These are phyloP conservation scores for Yponomeuta malinellus DNA, from an alignment of 2,888 invertebrate genomes.

Conservation along the genomic window DNA sequence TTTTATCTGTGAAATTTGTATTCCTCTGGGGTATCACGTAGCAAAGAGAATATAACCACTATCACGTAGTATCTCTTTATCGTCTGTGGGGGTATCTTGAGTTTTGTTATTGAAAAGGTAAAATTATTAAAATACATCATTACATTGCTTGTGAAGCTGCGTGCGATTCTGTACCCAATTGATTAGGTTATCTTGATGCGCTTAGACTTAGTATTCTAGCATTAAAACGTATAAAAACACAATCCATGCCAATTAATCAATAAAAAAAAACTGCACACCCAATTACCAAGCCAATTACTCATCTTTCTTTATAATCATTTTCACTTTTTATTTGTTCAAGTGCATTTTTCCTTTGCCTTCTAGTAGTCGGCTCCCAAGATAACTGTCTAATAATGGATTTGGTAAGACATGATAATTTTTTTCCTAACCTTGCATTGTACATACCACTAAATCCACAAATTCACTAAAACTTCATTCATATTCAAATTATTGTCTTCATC, in stretches of 20 bases:
- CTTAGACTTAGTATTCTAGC: too few species aligned
- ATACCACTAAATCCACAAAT: neutral
- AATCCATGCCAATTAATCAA: neutral
- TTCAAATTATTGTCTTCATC: neutral
- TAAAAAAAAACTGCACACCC: neutral
- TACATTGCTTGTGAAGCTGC: too few species aligned
- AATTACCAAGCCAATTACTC: neutral
- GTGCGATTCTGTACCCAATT: too few species aligned
- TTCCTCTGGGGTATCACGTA: too few species aligned
- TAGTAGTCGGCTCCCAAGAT: neutral
- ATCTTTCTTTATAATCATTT: neutral
- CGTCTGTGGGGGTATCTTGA: too few species aligned
- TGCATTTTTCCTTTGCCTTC: neutral
- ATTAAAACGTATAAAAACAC: neutral
- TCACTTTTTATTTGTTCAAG: neutral
- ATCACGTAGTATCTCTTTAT: too few species aligned
- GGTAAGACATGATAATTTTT: conserved; percentile 2
- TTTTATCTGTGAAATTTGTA: too few species aligned
- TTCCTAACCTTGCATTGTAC: neutral
- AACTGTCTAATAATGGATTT: conserved; percentile 5
- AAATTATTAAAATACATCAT: too few species aligned
- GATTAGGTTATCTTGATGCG: too few species aligned
- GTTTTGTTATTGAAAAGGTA: too few species aligned
- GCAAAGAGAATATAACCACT: too few species aligned
- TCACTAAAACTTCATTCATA: neutral